phyloP scores from a whole-genome alignment of 2,888 invertebrate species.

The Microplitis manilae region DNA sequence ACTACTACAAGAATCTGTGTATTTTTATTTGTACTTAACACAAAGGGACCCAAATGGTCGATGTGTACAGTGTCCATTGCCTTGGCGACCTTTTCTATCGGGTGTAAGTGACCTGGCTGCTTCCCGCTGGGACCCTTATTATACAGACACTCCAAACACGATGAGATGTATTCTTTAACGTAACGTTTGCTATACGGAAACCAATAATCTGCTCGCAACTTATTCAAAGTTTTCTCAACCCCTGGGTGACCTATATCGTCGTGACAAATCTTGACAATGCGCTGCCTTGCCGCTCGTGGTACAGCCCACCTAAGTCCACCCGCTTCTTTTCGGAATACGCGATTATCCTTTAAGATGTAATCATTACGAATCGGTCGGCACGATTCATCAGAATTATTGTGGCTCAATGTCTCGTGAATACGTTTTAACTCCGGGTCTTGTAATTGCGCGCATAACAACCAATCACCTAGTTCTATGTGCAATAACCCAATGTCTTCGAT shows the following conservation, averaged over 20 bases:
- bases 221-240: slow-evolving; percentile 45
- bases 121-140: slow-evolving; percentile 30
- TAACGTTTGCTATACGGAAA: slow-evolving; percentile 48
- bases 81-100: slow-evolving; percentile 26
- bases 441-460: slow-evolving; percentile 44
- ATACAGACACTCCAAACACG: slow-evolving; percentile 48
- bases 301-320: slow-evolving; percentile 40
- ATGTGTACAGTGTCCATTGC: slow-evolving; percentile 40
- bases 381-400: slow-evolving; percentile 23
- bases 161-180: slow-evolving; percentile 38
- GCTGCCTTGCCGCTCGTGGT: slow-evolving; percentile 19
- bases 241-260: slow-evolving; percentile 50
- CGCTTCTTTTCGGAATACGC: slow-evolving; percentile 36
- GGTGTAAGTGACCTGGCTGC: slow-evolving; percentile 30
- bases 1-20: slow-evolving; percentile 19
- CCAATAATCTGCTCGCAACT: slow-evolving; percentile 50
- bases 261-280: slow-evolving; percentile 40
- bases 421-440: slow-evolving; percentile 37
- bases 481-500: slow-evolving; percentile 36
- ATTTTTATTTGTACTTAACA: slow-evolving; percentile 13
- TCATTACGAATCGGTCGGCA: slow-evolving; percentile 30
- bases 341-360: slow-evolving; percentile 24
- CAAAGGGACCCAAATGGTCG: slow-evolving; percentile 39
- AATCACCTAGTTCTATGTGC: slow-evolving; percentile 51
- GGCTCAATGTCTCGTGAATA: slow-evolving; percentile 41